These are phyloP conservation scores for Melanogrammus aeglefinus DNA, from an alignment of 2,797 vertebrate genomes.

Conservation along the genomic window DNA sequence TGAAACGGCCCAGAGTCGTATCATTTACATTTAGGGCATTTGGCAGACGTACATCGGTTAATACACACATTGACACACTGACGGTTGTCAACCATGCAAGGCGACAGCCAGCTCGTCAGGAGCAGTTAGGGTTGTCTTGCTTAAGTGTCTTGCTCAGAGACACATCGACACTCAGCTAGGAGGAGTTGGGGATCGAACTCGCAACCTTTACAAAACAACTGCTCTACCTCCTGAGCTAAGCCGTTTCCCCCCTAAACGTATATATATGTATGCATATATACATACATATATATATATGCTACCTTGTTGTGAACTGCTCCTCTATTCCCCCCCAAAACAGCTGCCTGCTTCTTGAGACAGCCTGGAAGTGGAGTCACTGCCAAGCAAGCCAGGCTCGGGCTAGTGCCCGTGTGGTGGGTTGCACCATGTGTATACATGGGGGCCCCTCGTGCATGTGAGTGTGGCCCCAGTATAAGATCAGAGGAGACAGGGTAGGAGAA, in stretches of 20 bases:
- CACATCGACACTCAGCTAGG: too few species aligned
- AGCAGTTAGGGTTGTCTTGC: too few species aligned
- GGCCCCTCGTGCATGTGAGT: not conserved
- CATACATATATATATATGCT: not conserved
- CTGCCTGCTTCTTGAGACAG: not conserved
- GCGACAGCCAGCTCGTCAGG: too few species aligned
- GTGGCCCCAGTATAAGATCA: not conserved
- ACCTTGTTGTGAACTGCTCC: not conserved
- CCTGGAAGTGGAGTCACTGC: not conserved
- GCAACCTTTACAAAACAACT: too few species aligned
- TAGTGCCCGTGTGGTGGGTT: not conserved
- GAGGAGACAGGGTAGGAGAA: conserved; percentile 6
- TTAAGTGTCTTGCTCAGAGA: too few species aligned
- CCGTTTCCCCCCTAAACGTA: too few species aligned
- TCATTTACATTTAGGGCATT: too few species aligned
- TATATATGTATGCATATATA: not conserved
- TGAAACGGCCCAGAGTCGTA: not conserved
- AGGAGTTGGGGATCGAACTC: too few species aligned
- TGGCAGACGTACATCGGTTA: too few species aligned
- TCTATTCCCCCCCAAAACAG: not conserved
- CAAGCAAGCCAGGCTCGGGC: not conserved
- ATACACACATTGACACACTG: too few species aligned
- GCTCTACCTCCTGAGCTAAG: too few species aligned
- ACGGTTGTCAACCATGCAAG: too few species aligned
- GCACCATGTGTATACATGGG: not conserved